These are phyloP conservation scores for Blomia tropicalis DNA, from an alignment of 2,888 invertebrate species.

Conservation along the genomic window DNA sequence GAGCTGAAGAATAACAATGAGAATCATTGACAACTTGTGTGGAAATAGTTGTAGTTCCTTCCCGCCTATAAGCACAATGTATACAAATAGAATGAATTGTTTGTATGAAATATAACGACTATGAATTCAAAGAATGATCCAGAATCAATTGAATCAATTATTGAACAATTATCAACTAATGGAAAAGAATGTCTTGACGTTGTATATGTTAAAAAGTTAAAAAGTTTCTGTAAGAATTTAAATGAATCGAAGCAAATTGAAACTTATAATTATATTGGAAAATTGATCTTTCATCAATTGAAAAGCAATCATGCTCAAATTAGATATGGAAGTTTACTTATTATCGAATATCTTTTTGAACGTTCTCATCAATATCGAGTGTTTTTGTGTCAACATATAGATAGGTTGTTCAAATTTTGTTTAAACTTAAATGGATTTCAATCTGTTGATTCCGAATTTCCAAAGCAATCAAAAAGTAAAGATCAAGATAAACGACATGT, in stretches of 20 bases:
- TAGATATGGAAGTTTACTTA: slow-evolving; percentile 40
- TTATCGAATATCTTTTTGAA: slow-evolving; percentile 41
- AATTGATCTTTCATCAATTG: slow-evolving; percentile 18
- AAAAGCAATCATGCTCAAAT: slow-evolving; percentile 42
- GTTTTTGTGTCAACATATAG: slow-evolving; percentile 37
- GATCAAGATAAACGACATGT: not conserved
- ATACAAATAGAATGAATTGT: too few relatives aligned
- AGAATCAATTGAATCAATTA: not conserved
- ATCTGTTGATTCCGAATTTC: not conserved
- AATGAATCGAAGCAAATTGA: not conserved
- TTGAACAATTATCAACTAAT: slow-evolving; percentile 5
- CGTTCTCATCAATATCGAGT: slow-evolving; percentile 42
- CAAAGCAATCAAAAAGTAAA: not conserved
- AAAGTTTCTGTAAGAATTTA: slow-evolving; percentile 14
- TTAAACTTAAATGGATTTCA: slow-evolving; percentile 34
- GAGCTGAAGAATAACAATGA: too few relatives aligned
- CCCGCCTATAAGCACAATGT: too few relatives aligned
- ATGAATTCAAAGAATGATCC: not conserved
- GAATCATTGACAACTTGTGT: too few relatives aligned
- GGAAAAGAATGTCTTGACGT: not conserved
- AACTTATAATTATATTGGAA: slow-evolving; percentile 1
- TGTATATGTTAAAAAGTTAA: slow-evolving; percentile 20
- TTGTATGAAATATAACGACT: too few relatives aligned
- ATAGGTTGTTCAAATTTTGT: slow-evolving; percentile 39
- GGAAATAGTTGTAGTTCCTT: too few relatives aligned